Base-by-base conservation (phyloP, 2,797 vertebrate species). In the Naso thynnoides region DNA sequence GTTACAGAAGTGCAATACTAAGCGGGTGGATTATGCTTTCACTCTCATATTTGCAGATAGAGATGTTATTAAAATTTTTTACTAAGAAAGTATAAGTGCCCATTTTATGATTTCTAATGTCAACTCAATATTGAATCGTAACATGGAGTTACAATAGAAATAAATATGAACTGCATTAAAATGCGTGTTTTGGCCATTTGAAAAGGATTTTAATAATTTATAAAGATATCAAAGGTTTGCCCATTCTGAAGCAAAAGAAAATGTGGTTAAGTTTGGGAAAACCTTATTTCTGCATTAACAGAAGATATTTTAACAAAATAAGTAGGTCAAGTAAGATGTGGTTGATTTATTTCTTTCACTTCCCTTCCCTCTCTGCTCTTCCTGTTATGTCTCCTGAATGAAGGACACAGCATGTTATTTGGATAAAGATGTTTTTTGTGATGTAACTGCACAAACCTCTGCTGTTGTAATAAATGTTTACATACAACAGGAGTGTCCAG, bases 331-430 rank as follows among this genome's bases (percentile, higher is more conserved):
- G n/a, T 16, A 36, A 0, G 0, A 36, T 58, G 23, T 23, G 14
- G 29, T 41, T 56, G 42, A 62, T 21, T 3, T 59, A 3, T 54
- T 6, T 1, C 19, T 71, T 61, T 55, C 1, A 19, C 26, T 58
- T 42, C 24, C 41, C 31, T 21, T 47, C 27, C 18, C 21, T 45
- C 14, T 39, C 19, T 47, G 47, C n/a, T 10, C 48, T 8, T 64
- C 21, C 23, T 71, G 29, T 71, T 24, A 19, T 31, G 18, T 61
- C 41, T 41, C 42, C 15, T 31, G 33, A 55, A 29, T 31, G 16
- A 74, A 16, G 47, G 8, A 11, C 18, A 29, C 5, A 58, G 53
- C 8, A 39, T 57, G 31, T n/a, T 36, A 57, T 71, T 59, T 68
- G 57, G 42, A 59, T 38, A 14, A 36, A 52, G 16, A 23, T 48